These are phyloP conservation scores for Poliocrania exsul DNA, from an alignment of 2,797 vertebrate species.

Conservation along the genomic window DNA sequence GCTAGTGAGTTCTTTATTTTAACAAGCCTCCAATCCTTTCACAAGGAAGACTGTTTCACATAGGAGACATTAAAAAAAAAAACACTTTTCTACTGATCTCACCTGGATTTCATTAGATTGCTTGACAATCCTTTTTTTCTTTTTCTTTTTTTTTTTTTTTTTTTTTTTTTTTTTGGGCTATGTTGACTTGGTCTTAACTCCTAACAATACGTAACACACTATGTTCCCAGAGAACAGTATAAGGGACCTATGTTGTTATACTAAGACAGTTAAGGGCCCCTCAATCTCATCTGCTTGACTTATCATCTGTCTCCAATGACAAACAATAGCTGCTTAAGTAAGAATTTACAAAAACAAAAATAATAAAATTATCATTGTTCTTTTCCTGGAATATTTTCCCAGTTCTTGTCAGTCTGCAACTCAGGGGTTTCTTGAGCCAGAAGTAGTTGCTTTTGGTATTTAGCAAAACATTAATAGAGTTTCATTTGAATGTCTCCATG, in stretches of 20 bases:
- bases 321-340: neutral
- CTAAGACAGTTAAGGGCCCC: neutral
- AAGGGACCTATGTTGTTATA: neutral
- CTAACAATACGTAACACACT: neutral
- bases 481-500: neutral
- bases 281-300: neutral
- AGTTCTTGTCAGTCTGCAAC: neutral
- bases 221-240: neutral
- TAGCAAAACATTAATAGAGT: neutral
- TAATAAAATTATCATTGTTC: neutral
- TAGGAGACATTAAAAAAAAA: neutral
- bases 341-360: neutral
- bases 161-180: neutral
- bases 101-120: neutral
- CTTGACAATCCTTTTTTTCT: neutral
- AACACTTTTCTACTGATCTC: neutral
- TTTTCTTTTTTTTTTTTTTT: too few relatives aligned
- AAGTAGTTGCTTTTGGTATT: neutral
- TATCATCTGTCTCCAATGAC: neutral
- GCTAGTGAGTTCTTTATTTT: neutral
- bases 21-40: neutral
- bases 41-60: neutral
- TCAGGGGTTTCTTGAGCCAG: neutral
- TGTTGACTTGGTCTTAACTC: neutral
- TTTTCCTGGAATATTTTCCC: conserved; percentile 23